Base-by-base conservation (phyloP, 2,797 vertebrate genomes). In the Eospalax fontanierii region DNA sequence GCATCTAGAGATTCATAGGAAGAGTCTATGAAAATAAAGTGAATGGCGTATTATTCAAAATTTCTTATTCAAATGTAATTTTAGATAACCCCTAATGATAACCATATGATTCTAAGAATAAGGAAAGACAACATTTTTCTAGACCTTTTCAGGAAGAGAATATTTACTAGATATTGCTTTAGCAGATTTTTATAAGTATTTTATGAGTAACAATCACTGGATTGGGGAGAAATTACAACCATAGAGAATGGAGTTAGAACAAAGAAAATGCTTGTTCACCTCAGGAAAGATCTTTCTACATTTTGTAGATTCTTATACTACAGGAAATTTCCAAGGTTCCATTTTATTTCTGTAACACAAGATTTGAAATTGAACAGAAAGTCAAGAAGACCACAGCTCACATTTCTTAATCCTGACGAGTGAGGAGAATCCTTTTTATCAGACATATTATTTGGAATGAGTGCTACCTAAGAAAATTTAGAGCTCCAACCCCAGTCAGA, bases 1-100 rank as follows among this genome's bases (percentile, higher is more conserved):
- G 14, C 1, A 43, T 73, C n/a, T 57, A 22, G 78, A 38, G 43
- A 12, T 50, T 92, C 30, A n/a, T 0, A 66, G 84, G 66, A 83
- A 94, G 66, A 82, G 38, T 28, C 68, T 74, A 75, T 82, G 80
- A 93, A 93, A 93, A 94, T 74, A 88, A 86, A 54, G 59, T 57
- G 40, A 94, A 26, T 26, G 30, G 8, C 38, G 50, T 46, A 68
- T 83, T 43, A 74, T 33, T 94, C 57, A 65, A 86, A 59, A 19
- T 46, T 86, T 94, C 26, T 66, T 65, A 87, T 75, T 90, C 65
- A 85, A 91, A 85, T 28, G 43, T 43, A 87, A 95, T 88, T 89
- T 61, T 91, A 85, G 19, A 19, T 83, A 92, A 92, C 33, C 90
- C 73, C 63, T 21, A 6, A 50, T 50, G 11, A 74, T 6, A 89